Evolutionary conservation across 2,797 vertebrate genomes (phyloP), one percentile per base, ranked within the genome.

Genomic region (Pelochelys cantorii): DNA sequence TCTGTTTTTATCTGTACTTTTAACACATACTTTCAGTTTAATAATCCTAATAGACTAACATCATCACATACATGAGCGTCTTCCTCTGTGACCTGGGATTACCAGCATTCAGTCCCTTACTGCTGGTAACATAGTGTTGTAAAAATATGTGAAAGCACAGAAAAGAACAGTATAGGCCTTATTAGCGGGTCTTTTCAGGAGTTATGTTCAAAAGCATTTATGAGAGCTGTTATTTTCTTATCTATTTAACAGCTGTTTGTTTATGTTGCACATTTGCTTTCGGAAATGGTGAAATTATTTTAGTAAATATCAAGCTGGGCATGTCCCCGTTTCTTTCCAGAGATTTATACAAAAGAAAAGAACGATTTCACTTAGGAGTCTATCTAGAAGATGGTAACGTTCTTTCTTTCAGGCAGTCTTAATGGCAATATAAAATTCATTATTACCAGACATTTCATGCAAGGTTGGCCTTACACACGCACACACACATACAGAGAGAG

Each of bases 11-110:
- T 68, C 5, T 90, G 15, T 31, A 4, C 5, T 91, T 95, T 90
- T 83, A 87, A 54, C 11, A 90, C 53, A 65, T 65, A 48, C 4
- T 87, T 95, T n/a, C 68, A 56, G 23, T 84, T 90, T 93, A 82
- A 87, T 86, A 87, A 91, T 78, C 31, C 6, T 60, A 29, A 29
- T 55, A 85, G n/a, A 74, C 54, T 89, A 90, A 74, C 79, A 17
- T 11, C 1, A 81, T 93, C 59, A 87, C 34, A 80, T 83, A 29
- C 27, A 15, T 87, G 94, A 89, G 56, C 27, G 3, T 1, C 53
- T 90, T 91, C 10, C 8, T 8, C 42, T 60, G 52, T 62, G 27
- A 71, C 68, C 22, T 57, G 83, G 42, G 4, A 57, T 79, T 79
- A 31, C 1, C 0, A 25, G 4, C 52, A 56, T 85, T 85, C 31